Evolutionary conservation across 2,113 vertebrate genomes (phyloP).

Genomic region (Puntigrus tetrazona): DNA sequence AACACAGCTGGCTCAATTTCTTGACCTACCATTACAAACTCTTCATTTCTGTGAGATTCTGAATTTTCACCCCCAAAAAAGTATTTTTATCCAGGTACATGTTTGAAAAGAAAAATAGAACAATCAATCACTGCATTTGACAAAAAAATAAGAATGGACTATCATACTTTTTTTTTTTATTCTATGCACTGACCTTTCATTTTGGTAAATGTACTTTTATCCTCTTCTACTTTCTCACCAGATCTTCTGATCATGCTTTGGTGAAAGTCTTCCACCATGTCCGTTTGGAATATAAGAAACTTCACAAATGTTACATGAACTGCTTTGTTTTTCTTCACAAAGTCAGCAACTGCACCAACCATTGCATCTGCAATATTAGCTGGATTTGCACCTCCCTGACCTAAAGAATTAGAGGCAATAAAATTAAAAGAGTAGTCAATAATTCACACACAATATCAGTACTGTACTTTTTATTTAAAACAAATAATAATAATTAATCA

Average conservation of each 20-base stretch:
- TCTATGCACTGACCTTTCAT: slow-evolving; percentile 67
- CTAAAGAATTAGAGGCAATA: slow-evolving; percentile 64
- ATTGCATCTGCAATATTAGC: slow-evolving; percentile 78
- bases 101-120: not conserved
- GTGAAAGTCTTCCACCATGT: slow-evolving; percentile 78
- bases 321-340: slow-evolving; percentile 69
- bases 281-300: slow-evolving; percentile 83
- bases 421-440: not conserved
- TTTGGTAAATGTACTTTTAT: accelerated
- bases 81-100: not conserved
- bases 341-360: slow-evolving; percentile 79
- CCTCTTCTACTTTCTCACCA: not conserved
- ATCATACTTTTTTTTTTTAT: not conserved
- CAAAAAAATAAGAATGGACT: not conserved
- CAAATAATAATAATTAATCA: too few relatives aligned
- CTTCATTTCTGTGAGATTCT: not conserved
- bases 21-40: slow-evolving; percentile 62
- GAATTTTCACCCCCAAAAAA: accelerated
- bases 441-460: not conserved
- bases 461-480: too few relatives aligned
- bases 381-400: slow-evolving; percentile 73
- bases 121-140: not conserved
- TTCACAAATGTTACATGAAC: slow-evolving; percentile 73
- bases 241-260: slow-evolving; percentile 77
- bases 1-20: slow-evolving; percentile 73